Conservation (phyloP, 2,888 invertebrate genomes). For the Nephrocerus scutellatus region DNA sequence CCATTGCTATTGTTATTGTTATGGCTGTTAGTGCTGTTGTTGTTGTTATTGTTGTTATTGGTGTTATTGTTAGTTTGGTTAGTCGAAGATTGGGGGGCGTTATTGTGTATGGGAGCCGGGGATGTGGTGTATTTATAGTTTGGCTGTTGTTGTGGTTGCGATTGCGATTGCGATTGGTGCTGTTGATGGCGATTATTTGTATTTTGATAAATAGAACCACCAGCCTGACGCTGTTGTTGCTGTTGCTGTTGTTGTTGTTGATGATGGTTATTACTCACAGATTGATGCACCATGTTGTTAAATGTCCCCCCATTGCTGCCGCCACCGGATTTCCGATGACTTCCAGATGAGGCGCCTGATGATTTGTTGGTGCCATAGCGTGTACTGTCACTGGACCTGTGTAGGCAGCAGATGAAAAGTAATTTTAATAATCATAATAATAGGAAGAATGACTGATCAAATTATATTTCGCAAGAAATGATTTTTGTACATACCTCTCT, state of each 20-base stretch:
- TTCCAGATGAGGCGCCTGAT: constrained; percentile 47
- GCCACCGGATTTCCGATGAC: constrained; percentile 44
- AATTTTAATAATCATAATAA: neutral
- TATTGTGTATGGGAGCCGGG: constrained; percentile 40
- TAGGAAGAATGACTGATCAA: too few relatives aligned
- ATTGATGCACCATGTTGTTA: constrained; percentile 45
- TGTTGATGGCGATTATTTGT: constrained; percentile 29
- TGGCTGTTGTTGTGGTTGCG: constrained; percentile 33
- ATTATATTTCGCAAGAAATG: neutral
- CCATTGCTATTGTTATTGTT: constrained; percentile 20
- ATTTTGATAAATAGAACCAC: too few relatives aligned
- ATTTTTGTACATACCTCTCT: constrained; percentile 52
- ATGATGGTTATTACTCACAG: constrained; percentile 47
- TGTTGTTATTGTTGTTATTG: constrained; percentile 8
- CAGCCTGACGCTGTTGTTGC: constrained; percentile 24
- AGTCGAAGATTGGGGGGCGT: constrained; percentile 15
- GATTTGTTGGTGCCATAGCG: constrained; percentile 51
- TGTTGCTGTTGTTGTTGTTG: constrained; percentile 34
- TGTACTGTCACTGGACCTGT: constrained; percentile 57
- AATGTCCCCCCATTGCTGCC: constrained; percentile 33
- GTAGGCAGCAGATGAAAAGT: constrained; percentile 1
- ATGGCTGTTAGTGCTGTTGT: constrained; percentile 20
- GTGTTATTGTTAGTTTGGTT: constrained; percentile 27
- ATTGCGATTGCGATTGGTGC: constrained; percentile 28
- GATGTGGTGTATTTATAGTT: constrained; percentile 34